Evolutionary conservation across 2,113 vertebrate species (phyloP).

Genomic region (Chionomys nivalis): DNA sequence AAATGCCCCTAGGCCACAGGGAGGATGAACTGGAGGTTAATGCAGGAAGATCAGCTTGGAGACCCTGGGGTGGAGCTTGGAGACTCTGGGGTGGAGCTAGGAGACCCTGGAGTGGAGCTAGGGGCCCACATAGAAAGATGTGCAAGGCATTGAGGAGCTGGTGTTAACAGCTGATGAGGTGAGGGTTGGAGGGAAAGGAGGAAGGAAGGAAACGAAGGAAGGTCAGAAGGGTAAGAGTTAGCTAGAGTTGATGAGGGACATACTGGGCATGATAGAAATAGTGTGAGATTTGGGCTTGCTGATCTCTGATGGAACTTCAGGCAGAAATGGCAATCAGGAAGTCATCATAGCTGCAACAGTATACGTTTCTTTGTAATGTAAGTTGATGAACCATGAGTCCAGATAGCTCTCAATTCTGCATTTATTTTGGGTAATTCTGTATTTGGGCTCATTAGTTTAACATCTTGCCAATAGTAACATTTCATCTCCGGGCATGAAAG

Average conservation of each 20-base stretch:
- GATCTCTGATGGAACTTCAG: constrained; percentile 13
- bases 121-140: background rate
- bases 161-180: background rate
- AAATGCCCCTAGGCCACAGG: background rate
- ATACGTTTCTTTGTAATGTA: background rate
- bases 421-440: constrained; percentile 58
- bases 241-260: background rate
- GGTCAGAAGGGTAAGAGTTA: background rate
- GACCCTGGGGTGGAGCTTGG: background rate
- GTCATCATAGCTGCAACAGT: background rate
- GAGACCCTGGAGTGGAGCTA: background rate
- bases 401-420: background rate
- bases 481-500: constrained; percentile 39
- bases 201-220: background rate
- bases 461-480: background rate
- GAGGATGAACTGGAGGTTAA: background rate
- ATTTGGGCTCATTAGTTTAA: background rate
- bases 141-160: background rate
- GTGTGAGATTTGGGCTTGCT: background rate
- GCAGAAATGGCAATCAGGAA: constrained; percentile 22
- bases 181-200: background rate
- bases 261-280: background rate
- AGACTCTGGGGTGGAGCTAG: background rate
- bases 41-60: background rate
- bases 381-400: constrained; percentile 13